phyloP scores from a whole-genome alignment of 2,888 invertebrate genomes.

The Metellina segmentata region DNA sequence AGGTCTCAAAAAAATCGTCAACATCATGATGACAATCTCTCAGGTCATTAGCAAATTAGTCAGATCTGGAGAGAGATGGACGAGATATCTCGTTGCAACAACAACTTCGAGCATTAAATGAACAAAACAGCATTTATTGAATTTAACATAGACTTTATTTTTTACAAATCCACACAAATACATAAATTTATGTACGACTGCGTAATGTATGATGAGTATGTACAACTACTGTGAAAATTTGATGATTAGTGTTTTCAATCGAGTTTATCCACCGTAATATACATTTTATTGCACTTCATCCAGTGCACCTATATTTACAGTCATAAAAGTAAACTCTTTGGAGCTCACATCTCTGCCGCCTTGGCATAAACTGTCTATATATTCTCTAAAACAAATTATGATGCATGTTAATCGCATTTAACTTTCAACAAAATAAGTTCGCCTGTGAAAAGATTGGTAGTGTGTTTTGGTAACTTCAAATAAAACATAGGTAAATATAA shows the following conservation, averaged over 20 bases:
- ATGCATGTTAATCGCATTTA: background rate
- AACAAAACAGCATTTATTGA: background rate
- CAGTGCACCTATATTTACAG: slow-evolving; percentile 25
- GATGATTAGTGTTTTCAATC: slow-evolving; percentile 15
- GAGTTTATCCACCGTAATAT: slow-evolving; percentile 3
- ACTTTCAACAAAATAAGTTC: background rate
- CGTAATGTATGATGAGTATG: slow-evolving; percentile 23
- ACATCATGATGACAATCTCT: too few species aligned
- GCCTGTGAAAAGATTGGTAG: background rate
- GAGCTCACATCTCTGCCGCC: background rate
- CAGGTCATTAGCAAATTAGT: too few species aligned
- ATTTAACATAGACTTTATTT: slow-evolving; percentile 50
- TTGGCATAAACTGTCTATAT: background rate
- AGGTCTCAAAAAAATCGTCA: too few species aligned
- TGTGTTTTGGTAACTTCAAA: background rate
- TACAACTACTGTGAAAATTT: slow-evolving; percentile 36
- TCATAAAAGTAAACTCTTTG: slow-evolving; percentile 8
- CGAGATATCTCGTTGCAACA: too few species aligned
- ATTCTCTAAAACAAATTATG: background rate
- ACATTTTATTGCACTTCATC: slow-evolving; percentile 19
- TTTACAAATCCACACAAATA: slow-evolving; percentile 63
- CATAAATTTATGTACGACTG: slow-evolving; percentile 33
- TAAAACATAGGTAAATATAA: background rate
- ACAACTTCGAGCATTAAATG: too few species aligned
- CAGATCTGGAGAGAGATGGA: too few species aligned